These are phyloP conservation scores for Calephelis virginiensis DNA, from an alignment of 1,140 invertebrate species.

Conservation along the genomic window DNA sequence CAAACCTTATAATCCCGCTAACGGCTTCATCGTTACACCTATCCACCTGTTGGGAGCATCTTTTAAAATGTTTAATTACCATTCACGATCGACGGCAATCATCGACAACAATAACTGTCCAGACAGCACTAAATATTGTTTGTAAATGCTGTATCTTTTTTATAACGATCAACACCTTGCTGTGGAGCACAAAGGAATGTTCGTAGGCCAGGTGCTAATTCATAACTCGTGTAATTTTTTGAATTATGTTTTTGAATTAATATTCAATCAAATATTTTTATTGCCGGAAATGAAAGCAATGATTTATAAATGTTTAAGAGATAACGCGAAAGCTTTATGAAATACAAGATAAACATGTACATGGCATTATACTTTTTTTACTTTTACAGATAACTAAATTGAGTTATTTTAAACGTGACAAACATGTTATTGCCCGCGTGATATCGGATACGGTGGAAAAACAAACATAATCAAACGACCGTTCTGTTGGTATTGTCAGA, in stretches of 20 bases:
- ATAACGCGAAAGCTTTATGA: constrained; percentile 1
- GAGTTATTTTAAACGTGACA: too few relatives aligned
- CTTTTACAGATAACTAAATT: too few relatives aligned
- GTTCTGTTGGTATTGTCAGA: too few relatives aligned
- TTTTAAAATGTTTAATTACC: constrained; percentile 36
- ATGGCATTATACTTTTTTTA: too few relatives aligned
- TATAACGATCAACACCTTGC: constrained; percentile 35
- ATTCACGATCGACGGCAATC: constrained; percentile 63
- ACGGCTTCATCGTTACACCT: constrained; percentile 23
- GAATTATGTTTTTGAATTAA: constrained; percentile 35
- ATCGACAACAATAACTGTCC: constrained; percentile 66
- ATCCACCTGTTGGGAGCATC: constrained; percentile 5
- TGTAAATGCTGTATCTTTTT: constrained; percentile 33
- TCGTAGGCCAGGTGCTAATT: constrained; percentile 27
- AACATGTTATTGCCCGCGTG: background rate
- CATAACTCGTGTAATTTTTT: constrained; percentile 34
- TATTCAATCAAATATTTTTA: constrained; percentile 33
- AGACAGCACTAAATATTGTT: constrained; percentile 74
- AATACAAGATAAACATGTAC: background rate
- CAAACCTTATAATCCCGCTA: constrained; percentile 22
- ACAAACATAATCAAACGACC: too few relatives aligned
- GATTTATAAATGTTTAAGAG: constrained; percentile 12
- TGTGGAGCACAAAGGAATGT: constrained; percentile 18
- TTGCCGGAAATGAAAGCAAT: background rate
- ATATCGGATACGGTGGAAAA: too few relatives aligned